Percentiles rank a stretch among this genome's conserved stretches.
Evolutionary conservation across 2,113 vertebrate species (phyloP).

Genomic region (Labeo rohita): DNA sequence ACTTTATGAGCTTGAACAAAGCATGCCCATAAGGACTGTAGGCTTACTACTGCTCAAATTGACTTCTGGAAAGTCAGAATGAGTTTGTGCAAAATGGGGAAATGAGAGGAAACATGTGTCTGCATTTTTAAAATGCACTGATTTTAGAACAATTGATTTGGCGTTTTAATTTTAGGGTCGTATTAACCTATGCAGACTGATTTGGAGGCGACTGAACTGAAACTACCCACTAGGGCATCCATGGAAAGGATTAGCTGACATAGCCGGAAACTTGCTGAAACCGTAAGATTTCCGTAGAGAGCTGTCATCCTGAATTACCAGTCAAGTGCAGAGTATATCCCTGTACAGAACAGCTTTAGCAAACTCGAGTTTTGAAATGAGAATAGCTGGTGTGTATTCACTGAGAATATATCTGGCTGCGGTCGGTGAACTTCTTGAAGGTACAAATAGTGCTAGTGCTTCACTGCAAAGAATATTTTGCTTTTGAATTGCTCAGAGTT

Average conservation of each 20-base stretch:
- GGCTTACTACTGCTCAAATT: constrained; percentile 8
- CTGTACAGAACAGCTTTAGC: constrained; percentile 26
- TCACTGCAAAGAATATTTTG: not conserved
- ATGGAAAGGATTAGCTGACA: constrained; percentile 26
- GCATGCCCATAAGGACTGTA: constrained; percentile 21
- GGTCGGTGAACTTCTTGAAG: not conserved
- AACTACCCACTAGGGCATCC: constrained; percentile 11
- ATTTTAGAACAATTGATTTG: not conserved
- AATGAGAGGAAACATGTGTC: not conserved
- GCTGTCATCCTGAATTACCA: constrained; percentile 29
- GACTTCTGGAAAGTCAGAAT: not conserved
- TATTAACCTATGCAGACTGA: not conserved
- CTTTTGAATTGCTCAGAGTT: not conserved
- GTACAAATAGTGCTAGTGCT: constrained; percentile 27
- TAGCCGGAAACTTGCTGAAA: constrained; percentile 26
- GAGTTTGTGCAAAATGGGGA: not conserved
- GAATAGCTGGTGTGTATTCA: constrained; percentile 17
- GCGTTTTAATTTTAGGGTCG: not conserved
- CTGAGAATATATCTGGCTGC: constrained; percentile 3
- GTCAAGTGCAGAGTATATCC: constrained; percentile 13
- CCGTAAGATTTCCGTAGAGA: constrained; percentile 12
- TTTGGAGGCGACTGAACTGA: not conserved
- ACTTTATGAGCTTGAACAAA: constrained; percentile 25
- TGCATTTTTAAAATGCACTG: not conserved
- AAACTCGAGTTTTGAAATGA: constrained; percentile 32